Conservation (phyloP, 2,797 vertebrate species). For the Echiichthys vipera region DNA sequence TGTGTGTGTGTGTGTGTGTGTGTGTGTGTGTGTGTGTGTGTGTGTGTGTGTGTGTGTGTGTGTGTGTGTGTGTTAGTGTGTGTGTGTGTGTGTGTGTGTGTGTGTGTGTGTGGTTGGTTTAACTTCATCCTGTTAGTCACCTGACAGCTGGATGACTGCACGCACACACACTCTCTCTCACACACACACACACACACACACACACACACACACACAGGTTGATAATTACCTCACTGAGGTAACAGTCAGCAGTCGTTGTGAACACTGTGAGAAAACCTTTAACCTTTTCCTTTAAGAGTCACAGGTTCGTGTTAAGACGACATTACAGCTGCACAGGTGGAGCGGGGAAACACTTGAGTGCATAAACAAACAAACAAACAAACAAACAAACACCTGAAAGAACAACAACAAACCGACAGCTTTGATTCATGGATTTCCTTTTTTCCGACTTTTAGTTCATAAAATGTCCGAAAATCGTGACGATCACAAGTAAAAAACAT, state of each 20-base stretch:
- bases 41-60: not conserved
- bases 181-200: not conserved
- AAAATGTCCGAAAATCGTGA: too few species aligned
- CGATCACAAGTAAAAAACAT: not conserved
- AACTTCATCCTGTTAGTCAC: slow-evolving; percentile 20
- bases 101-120: not conserved
- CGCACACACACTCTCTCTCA: not conserved
- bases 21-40: not conserved
- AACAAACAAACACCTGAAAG: too few species aligned
- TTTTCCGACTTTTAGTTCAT: too few species aligned
- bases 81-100: not conserved
- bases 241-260: not conserved
- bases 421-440: too few species aligned
- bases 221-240: slow-evolving; percentile 28
- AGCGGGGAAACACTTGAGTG: too few species aligned
- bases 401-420: too few species aligned
- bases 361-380: too few species aligned
- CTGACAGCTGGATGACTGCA: slow-evolving; percentile 22
- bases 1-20: not conserved
- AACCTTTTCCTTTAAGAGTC: not conserved
- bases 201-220: slow-evolving; percentile 8
- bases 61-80: not conserved
- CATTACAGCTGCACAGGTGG: not conserved
- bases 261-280: not conserved
- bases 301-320: too few species aligned